These are phyloP conservation scores for Vanessa atalanta DNA, from an alignment of 1,140 invertebrate species.

Conservation along the genomic window DNA sequence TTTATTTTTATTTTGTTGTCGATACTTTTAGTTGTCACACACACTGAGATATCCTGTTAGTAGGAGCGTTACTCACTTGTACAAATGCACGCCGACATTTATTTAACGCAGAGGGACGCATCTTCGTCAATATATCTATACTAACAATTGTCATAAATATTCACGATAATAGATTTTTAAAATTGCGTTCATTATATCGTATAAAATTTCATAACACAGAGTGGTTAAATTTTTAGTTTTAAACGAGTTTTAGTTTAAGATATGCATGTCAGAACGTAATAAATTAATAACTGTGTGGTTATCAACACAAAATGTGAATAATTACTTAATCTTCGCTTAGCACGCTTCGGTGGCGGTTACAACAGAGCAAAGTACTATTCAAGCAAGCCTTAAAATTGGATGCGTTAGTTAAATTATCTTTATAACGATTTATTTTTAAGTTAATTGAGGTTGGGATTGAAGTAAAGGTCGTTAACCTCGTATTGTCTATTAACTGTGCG, in stretches of 20 bases:
- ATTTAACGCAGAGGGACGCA: too few species aligned
- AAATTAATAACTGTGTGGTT: slow-evolving; percentile 33
- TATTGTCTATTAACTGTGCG: too few species aligned
- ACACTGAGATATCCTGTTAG: too few species aligned
- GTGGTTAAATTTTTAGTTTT: slow-evolving; percentile 1
- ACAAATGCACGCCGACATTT: too few species aligned
- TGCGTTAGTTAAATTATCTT: background rate
- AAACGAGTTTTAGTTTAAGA: slow-evolving; percentile 18
- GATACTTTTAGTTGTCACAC: too few species aligned
- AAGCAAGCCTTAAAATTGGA: slow-evolving; percentile 7
- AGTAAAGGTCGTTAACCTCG: too few species aligned
- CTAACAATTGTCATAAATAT: too few species aligned
- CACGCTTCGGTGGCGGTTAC: slow-evolving; percentile 38
- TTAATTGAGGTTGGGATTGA: too few species aligned
- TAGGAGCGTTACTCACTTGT: too few species aligned
- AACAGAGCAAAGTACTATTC: slow-evolving; percentile 21
- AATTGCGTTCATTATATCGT: background rate
- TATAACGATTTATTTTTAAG: background rate
- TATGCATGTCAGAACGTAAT: slow-evolving; percentile 36
- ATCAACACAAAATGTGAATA: slow-evolving; percentile 36
- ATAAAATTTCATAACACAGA: background rate
- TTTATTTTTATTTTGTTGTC: too few species aligned
- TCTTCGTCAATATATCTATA: too few species aligned
- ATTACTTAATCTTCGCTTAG: slow-evolving; percentile 35
- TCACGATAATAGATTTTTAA: background rate